phyloP scores from a whole-genome alignment of 2,113 vertebrate species.

The Seriola aureovittata region DNA sequence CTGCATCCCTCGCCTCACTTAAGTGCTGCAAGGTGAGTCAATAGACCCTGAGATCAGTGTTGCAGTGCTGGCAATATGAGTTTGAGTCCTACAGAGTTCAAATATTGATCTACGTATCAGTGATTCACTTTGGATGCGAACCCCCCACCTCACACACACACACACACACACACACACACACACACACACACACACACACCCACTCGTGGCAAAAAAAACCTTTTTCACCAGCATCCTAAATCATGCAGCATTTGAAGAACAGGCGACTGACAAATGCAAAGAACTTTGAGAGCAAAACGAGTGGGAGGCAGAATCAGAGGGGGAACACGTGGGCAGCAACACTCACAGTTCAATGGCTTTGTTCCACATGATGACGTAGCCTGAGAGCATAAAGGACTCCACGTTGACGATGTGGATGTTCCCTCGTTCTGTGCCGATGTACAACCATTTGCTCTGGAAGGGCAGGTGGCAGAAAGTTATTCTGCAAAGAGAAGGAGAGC shows the following conservation, averaged over 20 bases:
- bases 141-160: no score
- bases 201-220: constrained; percentile 8
- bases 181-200: no score
- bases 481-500: constrained; percentile 82
- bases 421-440: constrained; percentile 97
- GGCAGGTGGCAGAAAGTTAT: constrained; percentile 99
- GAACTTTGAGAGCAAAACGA: background rate
- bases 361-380: constrained; percentile 99
- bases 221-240: background rate
- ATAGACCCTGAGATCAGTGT: constrained; percentile 15
- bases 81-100: constrained; percentile 42
- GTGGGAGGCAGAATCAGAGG: constrained; percentile 4
- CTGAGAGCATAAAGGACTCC: constrained; percentile 99
- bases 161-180: no score
- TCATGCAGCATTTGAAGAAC: background rate
- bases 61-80: constrained; percentile 30
- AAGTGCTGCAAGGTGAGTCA: constrained; percentile 41
- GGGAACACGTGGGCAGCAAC: constrained; percentile 30
- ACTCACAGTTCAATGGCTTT: constrained; percentile 99
- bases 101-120: constrained; percentile 35
- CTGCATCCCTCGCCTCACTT: constrained; percentile 17
- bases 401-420: constrained; percentile 99
- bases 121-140: constrained; percentile 23
- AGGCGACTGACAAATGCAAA: background rate
- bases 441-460: constrained; percentile 99